Base-by-base conservation (phyloP, 2,888 invertebrate genomes). In the Pristionchus entomophagus region DNA sequence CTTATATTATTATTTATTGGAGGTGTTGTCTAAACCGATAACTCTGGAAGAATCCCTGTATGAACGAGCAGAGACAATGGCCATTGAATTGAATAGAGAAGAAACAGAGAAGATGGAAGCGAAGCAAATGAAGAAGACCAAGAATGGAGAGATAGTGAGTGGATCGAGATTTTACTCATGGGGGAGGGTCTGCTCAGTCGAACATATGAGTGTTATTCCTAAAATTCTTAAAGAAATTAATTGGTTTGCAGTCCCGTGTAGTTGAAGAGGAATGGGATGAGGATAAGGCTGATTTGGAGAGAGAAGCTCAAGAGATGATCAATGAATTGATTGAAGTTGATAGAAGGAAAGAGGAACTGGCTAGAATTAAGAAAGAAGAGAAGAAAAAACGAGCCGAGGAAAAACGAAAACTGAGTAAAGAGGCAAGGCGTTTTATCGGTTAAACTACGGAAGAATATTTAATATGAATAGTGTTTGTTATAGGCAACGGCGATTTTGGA, bases 191-290 rank as follows among this genome's bases (percentile, higher is more conserved):
- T n/a, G n/a, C n/a, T n/a, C n/a, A n/a, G n/a, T n/a, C n/a, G n/a
- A n/a, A n/a, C n/a, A n/a, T n/a, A n/a, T n/a, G n/a, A n/a, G n/a
- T n/a, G n/a, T n/a, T n/a, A n/a, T n/a, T n/a, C n/a, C n/a, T n/a
- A n/a, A n/a, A n/a, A n/a, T n/a, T n/a, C n/a, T 59, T 3, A 26
- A n/a, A 59, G 59, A 59, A 26, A 59, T 1, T 29, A 26, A 59
- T n/a, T 6, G 17, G n/a, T 19, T 59, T 65, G 65, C 35, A 59
- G 65, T 14, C 29, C 32, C 14, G 26, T 59, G 59, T 32, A 35
- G 65, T 51, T 8, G 87, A 87, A 84, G 85, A 88, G 38, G 88
- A 88, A 73, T 65, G 45, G 81, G 85, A 87, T 73, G 88, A 88
- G 51, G 41, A 45, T 38, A 87, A 19, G 19, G 87, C 87, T 10